These are phyloP conservation scores for Helicoverpa armigera DNA, from an alignment of 1,140 invertebrate genomes.

Conservation along the genomic window DNA sequence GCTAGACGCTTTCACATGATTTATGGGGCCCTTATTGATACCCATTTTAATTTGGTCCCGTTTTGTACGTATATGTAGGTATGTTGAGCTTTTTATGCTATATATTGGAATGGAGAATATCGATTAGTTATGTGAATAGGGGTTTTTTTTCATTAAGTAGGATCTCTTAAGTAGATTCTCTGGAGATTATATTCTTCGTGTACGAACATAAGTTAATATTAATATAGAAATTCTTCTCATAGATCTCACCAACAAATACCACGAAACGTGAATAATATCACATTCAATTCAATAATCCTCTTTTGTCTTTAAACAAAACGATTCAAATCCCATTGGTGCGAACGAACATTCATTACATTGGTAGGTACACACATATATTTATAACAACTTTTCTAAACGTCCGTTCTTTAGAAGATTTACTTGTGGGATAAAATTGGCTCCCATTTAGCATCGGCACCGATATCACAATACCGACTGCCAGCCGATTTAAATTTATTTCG, in stretches of 20 bases:
- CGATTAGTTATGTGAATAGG: background rate
- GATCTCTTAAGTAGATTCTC: too few species aligned
- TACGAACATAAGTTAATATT: too few species aligned
- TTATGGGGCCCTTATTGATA: slow-evolving; percentile 80
- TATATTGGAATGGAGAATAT: slow-evolving; percentile 26
- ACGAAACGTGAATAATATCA: background rate
- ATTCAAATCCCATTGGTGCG: background rate
- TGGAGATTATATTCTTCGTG: too few species aligned
- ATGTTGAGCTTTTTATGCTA: slow-evolving; percentile 13
- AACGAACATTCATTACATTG: slow-evolving; percentile 32
- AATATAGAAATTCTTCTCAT: too few species aligned
- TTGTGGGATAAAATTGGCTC: slow-evolving; percentile 80
- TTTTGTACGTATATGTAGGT: slow-evolving; percentile 25
- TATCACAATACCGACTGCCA: slow-evolving; percentile 85
- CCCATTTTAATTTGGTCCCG: slow-evolving; percentile 71
- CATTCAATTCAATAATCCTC: slow-evolving; percentile 1
- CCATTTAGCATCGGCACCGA: slow-evolving; percentile 82
- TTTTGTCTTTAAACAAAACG: background rate
- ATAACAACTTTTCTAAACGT: slow-evolving; percentile 66
- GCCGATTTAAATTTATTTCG: slow-evolving; percentile 86
- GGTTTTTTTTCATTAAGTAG: too few species aligned
- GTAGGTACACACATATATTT: slow-evolving; percentile 47
- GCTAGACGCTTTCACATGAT: slow-evolving; percentile 76
- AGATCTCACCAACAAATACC: too few species aligned
- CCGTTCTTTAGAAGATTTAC: slow-evolving; percentile 75